Conservation (phyloP, 1,140 invertebrate genomes). For the Drosophila nigromelanica region DNA sequence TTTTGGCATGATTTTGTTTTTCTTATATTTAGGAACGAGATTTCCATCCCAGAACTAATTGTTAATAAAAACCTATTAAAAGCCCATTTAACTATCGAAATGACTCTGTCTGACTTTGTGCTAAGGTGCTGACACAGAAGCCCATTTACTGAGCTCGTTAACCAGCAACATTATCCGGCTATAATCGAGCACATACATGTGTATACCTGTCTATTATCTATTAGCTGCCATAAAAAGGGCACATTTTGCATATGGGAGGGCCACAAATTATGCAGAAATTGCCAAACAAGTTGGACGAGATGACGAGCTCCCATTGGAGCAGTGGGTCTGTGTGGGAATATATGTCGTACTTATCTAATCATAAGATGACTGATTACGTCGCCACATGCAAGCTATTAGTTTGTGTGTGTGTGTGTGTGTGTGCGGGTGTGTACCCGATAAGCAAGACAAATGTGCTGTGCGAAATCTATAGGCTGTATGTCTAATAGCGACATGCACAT, state of each 20-base stretch:
- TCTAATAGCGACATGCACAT: constrained; percentile 62
- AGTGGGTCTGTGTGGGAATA: constrained; percentile 28
- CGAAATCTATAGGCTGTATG: constrained; percentile 73
- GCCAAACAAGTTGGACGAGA: constrained; percentile 28
- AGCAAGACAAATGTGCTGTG: constrained; percentile 75
- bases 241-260: too few relatives aligned
- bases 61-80: neutral
- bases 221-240: constrained; percentile 60
- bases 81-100: constrained; percentile 2
- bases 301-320: constrained; percentile 20
- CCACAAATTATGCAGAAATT: constrained; percentile 64
- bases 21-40: too few relatives aligned
- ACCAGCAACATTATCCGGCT: constrained; percentile 1
- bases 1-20: too few relatives aligned
- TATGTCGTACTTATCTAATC: constrained; percentile 59
- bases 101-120: neutral
- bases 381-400: constrained; percentile 41
- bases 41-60: neutral
- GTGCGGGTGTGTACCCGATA: constrained; percentile 33
- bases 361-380: constrained; percentile 78
- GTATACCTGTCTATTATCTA: constrained; percentile 47
- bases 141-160: constrained; percentile 5
- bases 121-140: constrained; percentile 1
- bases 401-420: constrained; percentile 5
- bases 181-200: constrained; percentile 3